A percentile compares a stretch with the other conserved stretches of the same genome.
phyloP scores from a whole-genome alignment of 2,797 vertebrate species.

The Argya squamiceps region DNA sequence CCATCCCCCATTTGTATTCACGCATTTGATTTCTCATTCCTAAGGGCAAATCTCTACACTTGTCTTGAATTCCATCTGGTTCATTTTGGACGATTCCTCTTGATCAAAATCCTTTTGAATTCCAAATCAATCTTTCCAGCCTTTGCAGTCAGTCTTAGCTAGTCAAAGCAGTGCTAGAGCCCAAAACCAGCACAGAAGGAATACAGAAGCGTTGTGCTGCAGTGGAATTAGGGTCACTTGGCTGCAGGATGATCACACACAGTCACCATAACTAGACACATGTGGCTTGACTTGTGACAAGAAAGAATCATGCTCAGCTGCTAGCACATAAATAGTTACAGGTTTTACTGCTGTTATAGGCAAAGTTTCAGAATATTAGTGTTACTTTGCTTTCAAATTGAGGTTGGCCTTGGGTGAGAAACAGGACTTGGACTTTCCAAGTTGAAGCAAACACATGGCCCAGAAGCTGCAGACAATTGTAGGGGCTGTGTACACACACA shows the following conservation, averaged over 20 bases:
- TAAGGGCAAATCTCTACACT: background rate
- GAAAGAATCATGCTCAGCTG: background rate
- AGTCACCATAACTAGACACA: background rate
- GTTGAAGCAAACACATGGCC: background rate
- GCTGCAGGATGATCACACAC: background rate
- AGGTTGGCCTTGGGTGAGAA: background rate
- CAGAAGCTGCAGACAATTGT: background rate
- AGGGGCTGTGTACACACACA: background rate
- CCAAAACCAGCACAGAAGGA: background rate
- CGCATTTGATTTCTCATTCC: background rate
- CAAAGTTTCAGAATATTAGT: background rate
- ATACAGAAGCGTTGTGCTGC: background rate
- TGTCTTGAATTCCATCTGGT: background rate
- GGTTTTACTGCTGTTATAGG: background rate
- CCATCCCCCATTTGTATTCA: background rate
- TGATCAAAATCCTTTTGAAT: slow-evolving; percentile 26
- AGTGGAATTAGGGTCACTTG: background rate
- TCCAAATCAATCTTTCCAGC: background rate
- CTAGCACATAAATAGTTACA: background rate
- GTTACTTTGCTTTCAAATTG: background rate
- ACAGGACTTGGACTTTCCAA: background rate
- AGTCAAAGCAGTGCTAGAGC: background rate
- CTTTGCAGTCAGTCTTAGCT: background rate
- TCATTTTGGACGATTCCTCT: background rate
- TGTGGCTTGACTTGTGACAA: background rate